Conservation (phyloP, 2,113 vertebrate genomes). For the Alectura lathami region DNA sequence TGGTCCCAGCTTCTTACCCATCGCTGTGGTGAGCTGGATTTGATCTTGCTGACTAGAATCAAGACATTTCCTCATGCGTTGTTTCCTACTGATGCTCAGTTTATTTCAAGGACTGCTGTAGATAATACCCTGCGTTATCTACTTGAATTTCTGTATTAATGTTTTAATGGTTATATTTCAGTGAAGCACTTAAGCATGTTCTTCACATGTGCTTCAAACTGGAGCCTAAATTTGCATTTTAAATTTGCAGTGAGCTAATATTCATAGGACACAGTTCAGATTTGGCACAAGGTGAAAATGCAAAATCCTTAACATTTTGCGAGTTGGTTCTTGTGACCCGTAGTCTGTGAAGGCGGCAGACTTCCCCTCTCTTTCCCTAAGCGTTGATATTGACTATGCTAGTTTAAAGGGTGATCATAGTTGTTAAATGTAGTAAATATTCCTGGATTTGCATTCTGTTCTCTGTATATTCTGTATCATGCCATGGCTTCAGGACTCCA, state of each 20-base stretch:
- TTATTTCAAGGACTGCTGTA: constrained; percentile 39
- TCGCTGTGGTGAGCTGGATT: neutral
- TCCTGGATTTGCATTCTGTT: constrained; percentile 61
- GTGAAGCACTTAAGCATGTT: constrained; percentile 54
- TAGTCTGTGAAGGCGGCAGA: constrained; percentile 58
- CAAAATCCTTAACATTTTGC: constrained; percentile 41
- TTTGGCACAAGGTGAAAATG: constrained; percentile 36
- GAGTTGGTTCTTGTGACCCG: constrained; percentile 48
- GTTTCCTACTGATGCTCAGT: neutral
- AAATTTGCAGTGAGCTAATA: constrained; percentile 44
- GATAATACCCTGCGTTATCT: constrained; percentile 28
- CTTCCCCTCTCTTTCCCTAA: constrained; percentile 14
- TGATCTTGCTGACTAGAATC: neutral
- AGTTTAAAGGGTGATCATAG: constrained; percentile 40
- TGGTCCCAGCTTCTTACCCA: neutral
- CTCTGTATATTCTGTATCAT: constrained; percentile 53
- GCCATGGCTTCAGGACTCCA: constrained; percentile 45
- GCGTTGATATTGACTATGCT: constrained; percentile 55
- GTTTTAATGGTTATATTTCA: constrained; percentile 34
- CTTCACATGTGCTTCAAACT: constrained; percentile 56
- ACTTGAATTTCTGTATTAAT: constrained; percentile 35
- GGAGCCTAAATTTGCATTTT: constrained; percentile 51
- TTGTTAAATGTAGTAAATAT: constrained; percentile 62
- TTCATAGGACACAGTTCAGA: constrained; percentile 29
- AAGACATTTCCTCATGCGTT: neutral